A percentile compares a stretch with the other conserved stretches of the same genome.
Evolutionary conservation across 2,888 invertebrate genomes (phyloP).

Genomic region (Pandemis heparana): DNA sequence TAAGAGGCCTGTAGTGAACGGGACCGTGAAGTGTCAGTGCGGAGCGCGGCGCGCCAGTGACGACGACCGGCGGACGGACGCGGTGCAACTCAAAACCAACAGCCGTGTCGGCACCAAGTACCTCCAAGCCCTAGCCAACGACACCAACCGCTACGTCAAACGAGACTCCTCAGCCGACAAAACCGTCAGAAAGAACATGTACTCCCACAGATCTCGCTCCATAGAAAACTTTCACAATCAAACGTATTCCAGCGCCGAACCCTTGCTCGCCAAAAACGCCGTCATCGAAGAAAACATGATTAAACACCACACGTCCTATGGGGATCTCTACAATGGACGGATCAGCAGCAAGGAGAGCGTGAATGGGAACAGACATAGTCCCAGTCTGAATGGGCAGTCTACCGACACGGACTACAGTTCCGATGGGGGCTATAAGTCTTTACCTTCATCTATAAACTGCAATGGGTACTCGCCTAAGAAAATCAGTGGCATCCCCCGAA

Average conservation of each 20-base stretch:
- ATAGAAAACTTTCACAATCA: constrained; percentile 81
- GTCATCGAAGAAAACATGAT: constrained; percentile 71
- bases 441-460: constrained; percentile 82
- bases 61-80: constrained; percentile 63
- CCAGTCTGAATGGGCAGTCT: constrained; percentile 76
- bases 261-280: constrained; percentile 60
- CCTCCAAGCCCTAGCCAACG: constrained; percentile 76
- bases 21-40: constrained; percentile 78
- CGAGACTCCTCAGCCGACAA: constrained; percentile 76
- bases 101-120: constrained; percentile 81
- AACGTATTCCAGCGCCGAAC: constrained; percentile 62
- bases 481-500: constrained; percentile 79
- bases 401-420: constrained; percentile 84
- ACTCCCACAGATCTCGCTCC: constrained; percentile 76
- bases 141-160: constrained; percentile 66
- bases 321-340: constrained; percentile 77
- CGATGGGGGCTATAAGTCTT: constrained; percentile 82
- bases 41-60: constrained; percentile 68
- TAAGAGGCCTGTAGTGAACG: constrained; percentile 78
- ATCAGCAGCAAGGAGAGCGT: constrained; percentile 79
- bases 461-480: constrained; percentile 72
- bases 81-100: constrained; percentile 72
- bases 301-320: constrained; percentile 80
- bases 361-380: constrained; percentile 75
- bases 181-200: constrained; percentile 64